Base-by-base conservation (phyloP, 1,140 invertebrate genomes). In the Danaus melanippus region DNA sequence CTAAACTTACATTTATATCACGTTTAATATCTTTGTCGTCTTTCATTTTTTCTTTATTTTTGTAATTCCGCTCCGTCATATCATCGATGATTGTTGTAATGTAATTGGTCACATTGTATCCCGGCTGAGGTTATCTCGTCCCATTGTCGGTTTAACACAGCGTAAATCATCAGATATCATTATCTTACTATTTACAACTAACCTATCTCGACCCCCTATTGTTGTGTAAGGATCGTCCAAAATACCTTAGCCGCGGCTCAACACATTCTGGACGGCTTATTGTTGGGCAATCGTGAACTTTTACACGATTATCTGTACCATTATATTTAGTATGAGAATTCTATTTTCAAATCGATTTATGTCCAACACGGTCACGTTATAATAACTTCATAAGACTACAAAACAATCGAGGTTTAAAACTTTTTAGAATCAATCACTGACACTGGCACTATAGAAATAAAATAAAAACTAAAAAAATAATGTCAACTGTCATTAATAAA, bases 261-360 rank as follows among this genome's bases (percentile, higher is more conserved):
- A 42, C 7, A 46, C 58, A 53, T 4, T 40, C 55, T 77, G 79
- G 83, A 46, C 67, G 42, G 39, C 11, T 52, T 71, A 82, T 86
- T 77, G 81, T 83, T 85, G 73, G 71, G 76, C 74, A 84, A 84
- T 84, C 78, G 78, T 86, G 81, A 84, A 86, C 83, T 84, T 84
- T 84, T 86, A 86, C 79, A 83, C 77, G 81, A 86, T 83, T 81
- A 86, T 84, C 80, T 56, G 80, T 82, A 71, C 76, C 72, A 84
- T 86, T 84, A 86, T 76, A 63, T 73, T 84, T 79, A 71, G 80
- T 86, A 86, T 84, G 79, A 86, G 83, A 84, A 84, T 80, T 84
- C 81, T 84, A 86, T 84, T 84, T 81, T 82, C 76, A 64, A 64
- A 78, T 75, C 68, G 74, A 69, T 78, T 74, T 72, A 71, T 60